Evolutionary conservation across 2,888 invertebrate genomes (phyloP), one percentile per base, ranked within the genome.

Genomic region (Rhorus exstirpatorius): DNA sequence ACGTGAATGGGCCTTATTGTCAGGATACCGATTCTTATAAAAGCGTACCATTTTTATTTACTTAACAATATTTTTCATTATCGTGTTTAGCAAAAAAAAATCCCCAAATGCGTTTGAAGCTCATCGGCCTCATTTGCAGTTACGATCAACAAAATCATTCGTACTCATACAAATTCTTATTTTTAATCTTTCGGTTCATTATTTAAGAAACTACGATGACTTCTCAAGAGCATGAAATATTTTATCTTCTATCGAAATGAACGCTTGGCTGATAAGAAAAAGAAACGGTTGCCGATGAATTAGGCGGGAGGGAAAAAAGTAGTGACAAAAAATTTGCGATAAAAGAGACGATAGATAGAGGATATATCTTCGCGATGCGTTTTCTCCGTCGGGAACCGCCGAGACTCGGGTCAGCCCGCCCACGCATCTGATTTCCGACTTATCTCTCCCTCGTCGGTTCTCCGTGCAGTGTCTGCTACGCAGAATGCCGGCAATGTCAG

Each of bases 311-410:
- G 21, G 19, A 53, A 17, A 49, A 63, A 31, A 53, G 12, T 12
- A 24, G 38, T 12, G n/a, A 65, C 24, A 46, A 65, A 10, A 49
- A 38, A 24, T 6, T 7, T 14, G 12, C n/a, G 51, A 58, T 60
- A 21, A 65, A n/a, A 53, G 53, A 35, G 7, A 19, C 3, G 3
- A 35, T n/a, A 14, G 26, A 26, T 67, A 76, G 46, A 60, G n/a
- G 26, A 10, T 35, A 67, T 49, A 78, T 63, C 71, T 21, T 61
- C 19, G 53, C 35, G 41, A 67, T 83, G 49, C 41, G 31, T 78
- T 72, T 79, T 55, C 75, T 77, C 87, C 87, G 86, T 84, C 86
- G 85, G 85, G 81, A 86, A 71, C 17, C 19, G 46, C 24, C 24
- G n/a, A 65, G 63, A 51, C 49, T 41, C 68, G 63, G 49, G 60